Base-by-base conservation (phyloP, 1,140 invertebrate genomes). In the Ylistrum balloti region DNA sequence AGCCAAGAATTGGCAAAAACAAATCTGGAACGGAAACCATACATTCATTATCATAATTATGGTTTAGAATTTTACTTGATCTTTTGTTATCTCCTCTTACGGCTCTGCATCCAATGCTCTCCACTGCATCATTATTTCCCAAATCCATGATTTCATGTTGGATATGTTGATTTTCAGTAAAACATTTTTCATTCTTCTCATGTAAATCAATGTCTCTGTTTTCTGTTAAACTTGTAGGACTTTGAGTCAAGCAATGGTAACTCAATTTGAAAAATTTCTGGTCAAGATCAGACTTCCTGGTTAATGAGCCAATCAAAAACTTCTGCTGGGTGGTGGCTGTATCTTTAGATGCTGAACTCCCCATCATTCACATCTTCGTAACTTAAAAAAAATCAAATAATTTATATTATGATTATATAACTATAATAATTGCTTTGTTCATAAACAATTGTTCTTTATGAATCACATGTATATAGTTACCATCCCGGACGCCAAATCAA, bases 1-100 rank as follows among this genome's bases (percentile, higher is more conserved):
- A 90, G 22, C 88, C 74, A 48, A 56, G 91, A 32, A 94, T 33
- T 22, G 94, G 92, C 33, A 38, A 86, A 89, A 93, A 94, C 20
- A 93, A 87, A 33, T 48, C 86, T 0, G 56, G 56, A n/a, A 9
- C 10, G 41, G 41, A 15, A 13, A 17, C 20, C 7, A 38, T 5
- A 7, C 5, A n/a, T 5, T 9, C 56, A 74, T 17, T n/a, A 74
- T 9, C 56, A 74, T 5, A 74, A 5, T n/a, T n/a, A 74, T 74
- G 5, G n/a, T 11, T 74, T 28, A 74, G 2, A 28, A 28, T 28
- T 28, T 74, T 3, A 74, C 20, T 28, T 74, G n/a, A 74, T 28
- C n/a, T 74, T 74, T 74, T 28, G 1, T 74, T n/a, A 28, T 28
- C 56, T 5, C 7, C n/a, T 74, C 28, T 28, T 74, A 0, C 28